phyloP scores from a whole-genome alignment of 2,797 vertebrate species.

The Acipenser oxyrinchus region DNA sequence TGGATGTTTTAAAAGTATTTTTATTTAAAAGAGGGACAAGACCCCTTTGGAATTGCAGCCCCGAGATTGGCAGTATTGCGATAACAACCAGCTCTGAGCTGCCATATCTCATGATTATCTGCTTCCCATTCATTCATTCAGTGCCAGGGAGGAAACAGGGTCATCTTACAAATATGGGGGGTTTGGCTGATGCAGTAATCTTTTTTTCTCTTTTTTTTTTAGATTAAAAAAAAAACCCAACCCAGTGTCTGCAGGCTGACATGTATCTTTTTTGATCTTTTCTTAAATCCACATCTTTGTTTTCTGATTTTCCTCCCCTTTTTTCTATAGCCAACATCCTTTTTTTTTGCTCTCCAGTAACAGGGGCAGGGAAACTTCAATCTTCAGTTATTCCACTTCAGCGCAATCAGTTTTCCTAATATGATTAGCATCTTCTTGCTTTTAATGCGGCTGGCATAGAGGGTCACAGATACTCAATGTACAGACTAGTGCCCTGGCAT shows the following conservation, averaged over 20 bases:
- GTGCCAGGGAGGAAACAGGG: slow-evolving; percentile 34
- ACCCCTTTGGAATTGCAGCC: too few species aligned
- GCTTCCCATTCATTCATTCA: not conserved
- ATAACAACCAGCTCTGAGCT: not conserved
- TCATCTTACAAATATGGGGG: slow-evolving; percentile 44
- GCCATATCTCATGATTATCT: slow-evolving; percentile 4
- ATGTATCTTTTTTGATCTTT: not conserved
- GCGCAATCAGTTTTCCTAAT: too few species aligned
- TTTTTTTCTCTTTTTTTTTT: not conserved
- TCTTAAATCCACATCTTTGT: not conserved
- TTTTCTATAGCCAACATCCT: slow-evolving; percentile 6
- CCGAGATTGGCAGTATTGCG: not conserved
- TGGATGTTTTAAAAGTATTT: too few species aligned
- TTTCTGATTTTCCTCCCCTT: not conserved
- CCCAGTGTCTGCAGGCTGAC: not conserved
- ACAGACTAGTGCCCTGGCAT: too few species aligned
- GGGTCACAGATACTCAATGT: slow-evolving; percentile 34
- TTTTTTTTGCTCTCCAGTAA: slow-evolving; percentile 11
- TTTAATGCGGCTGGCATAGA: slow-evolving; percentile 32
- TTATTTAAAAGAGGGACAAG: too few species aligned
- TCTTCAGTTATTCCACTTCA: too few species aligned
- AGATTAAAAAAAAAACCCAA: not conserved
- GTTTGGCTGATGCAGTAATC: slow-evolving; percentile 33
- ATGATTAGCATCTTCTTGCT: slow-evolving; percentile 29
- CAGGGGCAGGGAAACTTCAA: too few species aligned